phyloP scores from a whole-genome alignment of 1,140 invertebrate genomes.

The Zaprionus camerounensis region DNA sequence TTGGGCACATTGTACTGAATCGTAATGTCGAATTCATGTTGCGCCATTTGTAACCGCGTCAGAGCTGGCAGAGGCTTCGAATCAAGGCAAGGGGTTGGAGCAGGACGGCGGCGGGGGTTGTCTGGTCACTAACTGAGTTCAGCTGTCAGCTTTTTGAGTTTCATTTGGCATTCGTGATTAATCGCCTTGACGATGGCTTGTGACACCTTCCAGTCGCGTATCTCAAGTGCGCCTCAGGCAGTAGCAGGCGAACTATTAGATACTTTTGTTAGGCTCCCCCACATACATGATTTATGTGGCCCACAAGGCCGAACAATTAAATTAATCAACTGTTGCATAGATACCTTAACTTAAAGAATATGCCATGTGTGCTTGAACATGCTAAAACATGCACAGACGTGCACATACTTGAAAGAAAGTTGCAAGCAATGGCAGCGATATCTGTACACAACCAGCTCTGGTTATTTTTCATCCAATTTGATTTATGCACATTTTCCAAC shows the following conservation, averaged over 20 bases:
- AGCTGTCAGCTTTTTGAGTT: constrained; percentile 67
- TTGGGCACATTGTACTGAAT: constrained; percentile 18
- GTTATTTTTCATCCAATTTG: constrained; percentile 49
- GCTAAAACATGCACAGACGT: background rate
- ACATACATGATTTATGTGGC: constrained; percentile 65
- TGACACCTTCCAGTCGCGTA: constrained; percentile 58
- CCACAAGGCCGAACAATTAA: constrained; percentile 68
- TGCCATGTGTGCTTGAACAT: background rate
- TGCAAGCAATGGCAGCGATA: constrained; percentile 58
- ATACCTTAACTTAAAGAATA: constrained; percentile 23
- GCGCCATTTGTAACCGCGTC: constrained; percentile 73
- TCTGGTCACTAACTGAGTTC: constrained; percentile 10
- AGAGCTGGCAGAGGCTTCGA: constrained; percentile 33
- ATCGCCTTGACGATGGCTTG: constrained; percentile 68
- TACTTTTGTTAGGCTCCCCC: constrained; percentile 70
- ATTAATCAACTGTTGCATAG: constrained; percentile 57
- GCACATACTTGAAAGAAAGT: constrained; percentile 35
- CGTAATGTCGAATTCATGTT: constrained; percentile 65
- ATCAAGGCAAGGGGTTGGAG: background rate
- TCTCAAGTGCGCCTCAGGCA: constrained; percentile 42
- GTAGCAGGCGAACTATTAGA: constrained; percentile 71
- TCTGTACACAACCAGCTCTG: constrained; percentile 29
- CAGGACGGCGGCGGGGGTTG: background rate
- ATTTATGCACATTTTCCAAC: constrained; percentile 26
- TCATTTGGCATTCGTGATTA: constrained; percentile 64